Percentiles rank a stretch among this genome's conserved stretches.
Conservation (phyloP, 2,888 invertebrate genomes). For the Laothoe populi region DNA sequence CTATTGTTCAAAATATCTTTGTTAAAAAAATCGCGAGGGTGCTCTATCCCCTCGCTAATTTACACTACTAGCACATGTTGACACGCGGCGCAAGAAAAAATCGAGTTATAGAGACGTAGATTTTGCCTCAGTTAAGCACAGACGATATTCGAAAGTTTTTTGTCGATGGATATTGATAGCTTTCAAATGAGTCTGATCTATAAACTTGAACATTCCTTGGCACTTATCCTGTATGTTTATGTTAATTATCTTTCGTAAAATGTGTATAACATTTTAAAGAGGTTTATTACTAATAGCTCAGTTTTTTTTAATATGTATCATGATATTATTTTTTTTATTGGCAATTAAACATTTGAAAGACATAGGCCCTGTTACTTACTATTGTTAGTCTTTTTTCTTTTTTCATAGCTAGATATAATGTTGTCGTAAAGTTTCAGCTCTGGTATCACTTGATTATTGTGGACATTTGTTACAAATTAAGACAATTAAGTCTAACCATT, state of each 20-base stretch:
- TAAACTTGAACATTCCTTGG: conserved; percentile 62
- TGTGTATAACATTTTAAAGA: neutral
- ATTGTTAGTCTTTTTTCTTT: too few species aligned
- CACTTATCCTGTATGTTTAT: conserved; percentile 53
- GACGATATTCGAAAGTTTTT: conserved; percentile 56
- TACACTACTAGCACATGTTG: conserved; percentile 81
- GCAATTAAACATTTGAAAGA: too few species aligned
- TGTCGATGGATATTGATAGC: conserved; percentile 66
- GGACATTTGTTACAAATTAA: too few species aligned
- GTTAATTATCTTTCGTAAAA: neutral
- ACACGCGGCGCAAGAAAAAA: conserved; percentile 78
- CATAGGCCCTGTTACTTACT: too few species aligned
- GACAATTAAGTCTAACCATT: too few species aligned
- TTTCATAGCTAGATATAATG: too few species aligned
- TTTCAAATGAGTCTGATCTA: conserved; percentile 52
- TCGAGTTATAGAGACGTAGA: conserved; percentile 69
- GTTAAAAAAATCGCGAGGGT: conserved; percentile 79
- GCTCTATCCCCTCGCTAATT: conserved; percentile 80
- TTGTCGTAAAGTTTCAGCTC: too few species aligned
- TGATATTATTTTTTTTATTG: too few species aligned
- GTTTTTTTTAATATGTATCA: too few species aligned
- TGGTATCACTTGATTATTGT: too few species aligned
- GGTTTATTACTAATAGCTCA: too few species aligned
- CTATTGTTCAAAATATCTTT: conserved; percentile 80
- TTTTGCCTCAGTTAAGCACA: conserved; percentile 67